phyloP scores from a whole-genome alignment of 1,140 invertebrate genomes.

The Sycobia sp. region DNA sequence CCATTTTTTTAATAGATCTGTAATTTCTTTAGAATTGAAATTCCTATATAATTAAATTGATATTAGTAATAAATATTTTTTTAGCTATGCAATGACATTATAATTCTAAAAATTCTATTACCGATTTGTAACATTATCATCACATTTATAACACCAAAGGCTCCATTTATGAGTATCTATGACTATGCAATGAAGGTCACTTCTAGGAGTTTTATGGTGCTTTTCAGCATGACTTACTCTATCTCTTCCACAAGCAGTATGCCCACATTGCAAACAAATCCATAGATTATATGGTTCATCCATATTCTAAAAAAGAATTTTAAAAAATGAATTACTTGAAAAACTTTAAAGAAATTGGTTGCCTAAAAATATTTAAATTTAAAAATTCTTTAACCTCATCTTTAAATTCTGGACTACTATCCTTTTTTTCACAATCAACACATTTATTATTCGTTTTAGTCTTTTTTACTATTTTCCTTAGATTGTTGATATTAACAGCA shows the following conservation, averaged over 20 bases:
- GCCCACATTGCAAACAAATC: slow-evolving; percentile 76
- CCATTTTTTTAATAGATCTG: slow-evolving; percentile 59
- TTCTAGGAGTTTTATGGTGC: slow-evolving; percentile 77
- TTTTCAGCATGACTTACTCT: slow-evolving; percentile 75
- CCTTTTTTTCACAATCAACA: slow-evolving; percentile 64
- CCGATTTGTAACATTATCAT: slow-evolving; percentile 60
- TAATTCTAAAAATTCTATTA: not conserved
- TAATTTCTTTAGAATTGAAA: slow-evolving; percentile 65
- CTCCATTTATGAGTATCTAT: slow-evolving; percentile 73
- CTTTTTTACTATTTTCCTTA: slow-evolving; percentile 68
- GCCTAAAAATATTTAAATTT: not conserved
- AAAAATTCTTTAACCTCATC: slow-evolving; percentile 43
- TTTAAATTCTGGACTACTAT: slow-evolving; percentile 45
- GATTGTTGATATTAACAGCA: slow-evolving; percentile 67
- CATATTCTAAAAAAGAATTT: slow-evolving; percentile 28
- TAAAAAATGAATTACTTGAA: not conserved
- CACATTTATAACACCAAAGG: slow-evolving; percentile 78
- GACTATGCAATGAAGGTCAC: slow-evolving; percentile 75
- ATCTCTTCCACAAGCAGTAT: slow-evolving; percentile 76
- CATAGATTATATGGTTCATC: slow-evolving; percentile 55
- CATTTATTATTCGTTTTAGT: slow-evolving; percentile 67
- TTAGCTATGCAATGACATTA: too few species aligned
- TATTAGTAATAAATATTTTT: too few species aligned
- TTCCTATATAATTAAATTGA: too few species aligned
- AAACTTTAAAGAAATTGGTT: not conserved